A percentile compares a stretch with the other conserved stretches of the same genome.
phyloP scores from a whole-genome alignment of 2,888 invertebrate genomes.

The Alcis repandata region DNA sequence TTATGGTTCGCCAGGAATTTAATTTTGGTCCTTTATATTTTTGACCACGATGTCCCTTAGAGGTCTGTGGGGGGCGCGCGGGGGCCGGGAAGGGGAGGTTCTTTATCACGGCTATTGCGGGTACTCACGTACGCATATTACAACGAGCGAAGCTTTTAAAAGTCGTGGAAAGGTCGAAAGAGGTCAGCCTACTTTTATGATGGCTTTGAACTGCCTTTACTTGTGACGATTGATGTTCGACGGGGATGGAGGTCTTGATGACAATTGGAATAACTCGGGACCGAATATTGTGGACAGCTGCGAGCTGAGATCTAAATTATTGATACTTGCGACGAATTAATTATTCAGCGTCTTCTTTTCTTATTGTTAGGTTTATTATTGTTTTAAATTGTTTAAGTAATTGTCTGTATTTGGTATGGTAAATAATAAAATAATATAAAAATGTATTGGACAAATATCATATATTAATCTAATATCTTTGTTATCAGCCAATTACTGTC shows the following conservation, averaged over 20 bases:
- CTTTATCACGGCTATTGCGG: constrained; percentile 70
- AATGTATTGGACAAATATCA: too few relatives aligned
- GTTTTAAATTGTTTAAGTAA: too few relatives aligned
- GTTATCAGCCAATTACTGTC: too few relatives aligned
- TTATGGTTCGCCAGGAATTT: constrained; percentile 79
- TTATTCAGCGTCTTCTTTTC: not conserved
- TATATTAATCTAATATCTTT: too few relatives aligned
- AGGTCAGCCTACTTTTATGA: constrained; percentile 62
- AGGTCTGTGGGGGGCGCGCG: constrained; percentile 32
- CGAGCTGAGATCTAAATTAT: not conserved
- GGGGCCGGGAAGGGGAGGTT: constrained; percentile 48
- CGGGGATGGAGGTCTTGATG: constrained; percentile 30
- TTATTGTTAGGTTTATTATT: too few relatives aligned
- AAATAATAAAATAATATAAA: too few relatives aligned
- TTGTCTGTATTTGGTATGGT: too few relatives aligned
- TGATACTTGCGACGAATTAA: not conserved
- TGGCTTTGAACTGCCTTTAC: constrained; percentile 63
- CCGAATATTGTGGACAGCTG: not conserved
- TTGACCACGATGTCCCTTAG: constrained; percentile 68
- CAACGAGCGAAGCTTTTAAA: constrained; percentile 69
- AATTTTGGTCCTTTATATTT: constrained; percentile 80
- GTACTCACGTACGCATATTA: constrained; percentile 77
- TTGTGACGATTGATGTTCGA: constrained; percentile 56
- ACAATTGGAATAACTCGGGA: constrained; percentile 13
- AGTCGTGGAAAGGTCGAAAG: constrained; percentile 75